Evolutionary conservation across 2,797 vertebrate species (phyloP).

Genomic region (Sphenodon punctatus): DNA sequence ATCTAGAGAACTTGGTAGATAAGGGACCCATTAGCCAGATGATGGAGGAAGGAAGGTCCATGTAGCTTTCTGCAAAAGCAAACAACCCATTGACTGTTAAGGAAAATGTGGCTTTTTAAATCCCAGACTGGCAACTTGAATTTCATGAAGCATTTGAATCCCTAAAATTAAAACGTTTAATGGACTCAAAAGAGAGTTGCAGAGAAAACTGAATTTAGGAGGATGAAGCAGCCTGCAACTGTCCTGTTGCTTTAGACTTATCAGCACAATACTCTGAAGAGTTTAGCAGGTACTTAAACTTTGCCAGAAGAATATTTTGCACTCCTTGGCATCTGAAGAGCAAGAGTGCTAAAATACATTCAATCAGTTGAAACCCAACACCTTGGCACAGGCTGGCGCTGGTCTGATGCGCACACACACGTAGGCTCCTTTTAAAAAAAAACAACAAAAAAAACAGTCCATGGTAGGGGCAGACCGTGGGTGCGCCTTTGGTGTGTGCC

Average conservation of each 20-base stretch:
- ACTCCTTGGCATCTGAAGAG: background rate
- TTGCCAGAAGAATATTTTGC: background rate
- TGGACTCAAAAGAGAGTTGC: conserved; percentile 14
- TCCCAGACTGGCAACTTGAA: background rate
- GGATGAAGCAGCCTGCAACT: background rate
- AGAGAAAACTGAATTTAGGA: background rate
- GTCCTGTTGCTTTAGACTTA: background rate
- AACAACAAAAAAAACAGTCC: too few relatives aligned
- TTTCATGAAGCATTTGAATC: conserved; percentile 31
- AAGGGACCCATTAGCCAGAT: background rate
- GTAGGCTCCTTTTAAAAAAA: too few relatives aligned
- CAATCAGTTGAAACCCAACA: background rate
- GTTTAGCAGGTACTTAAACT: background rate
- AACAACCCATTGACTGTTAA: conserved; percentile 5
- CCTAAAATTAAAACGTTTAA: background rate
- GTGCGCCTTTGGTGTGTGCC: too few relatives aligned
- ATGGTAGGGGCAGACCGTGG: too few relatives aligned
- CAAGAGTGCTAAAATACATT: background rate
- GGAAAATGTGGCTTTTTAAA: conserved; percentile 5
- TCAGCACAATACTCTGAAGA: background rate
- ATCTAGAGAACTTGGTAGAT: background rate
- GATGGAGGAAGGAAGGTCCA: background rate
- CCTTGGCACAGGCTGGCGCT: background rate
- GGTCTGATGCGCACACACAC: too few relatives aligned
- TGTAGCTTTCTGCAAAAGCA: background rate